Conservation (phyloP, 2,888 invertebrate genomes). For the Cerastis rubricosa region DNA sequence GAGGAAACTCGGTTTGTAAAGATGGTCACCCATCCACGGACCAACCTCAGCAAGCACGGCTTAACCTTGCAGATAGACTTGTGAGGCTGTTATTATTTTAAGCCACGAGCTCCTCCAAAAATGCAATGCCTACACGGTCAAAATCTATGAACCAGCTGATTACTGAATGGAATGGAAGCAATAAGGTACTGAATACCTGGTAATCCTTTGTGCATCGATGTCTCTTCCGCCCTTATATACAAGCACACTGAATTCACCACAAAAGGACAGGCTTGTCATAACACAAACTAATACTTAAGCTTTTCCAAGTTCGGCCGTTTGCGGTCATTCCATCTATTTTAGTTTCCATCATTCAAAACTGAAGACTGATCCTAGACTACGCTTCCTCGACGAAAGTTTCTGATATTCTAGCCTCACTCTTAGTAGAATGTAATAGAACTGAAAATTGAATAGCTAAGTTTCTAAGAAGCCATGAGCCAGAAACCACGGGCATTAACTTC, state of each 20-base stretch:
- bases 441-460: conserved; percentile 18
- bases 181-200: not conserved
- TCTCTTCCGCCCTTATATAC: not conserved
- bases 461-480: conserved; percentile 8
- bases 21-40: too few species aligned
- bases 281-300: conserved; percentile 7
- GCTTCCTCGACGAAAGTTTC: conserved; percentile 28
- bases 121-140: not conserved
- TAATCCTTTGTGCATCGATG: not conserved
- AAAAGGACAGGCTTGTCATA: conserved; percentile 9
- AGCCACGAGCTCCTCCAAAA: too few species aligned
- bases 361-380: conserved; percentile 27
- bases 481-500: conserved; percentile 65
- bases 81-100: too few species aligned
- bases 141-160: not conserved
- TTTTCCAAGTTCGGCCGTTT: conserved; percentile 4
- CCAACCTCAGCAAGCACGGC: too few species aligned
- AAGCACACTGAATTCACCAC: not conserved
- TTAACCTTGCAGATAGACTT: too few species aligned
- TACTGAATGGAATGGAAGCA: not conserved
- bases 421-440: conserved; percentile 26
- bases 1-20: too few species aligned
- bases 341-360: conserved; percentile 46
- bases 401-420: not conserved
- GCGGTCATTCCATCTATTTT: conserved; percentile 51